Evolutionary conservation across 2,113 vertebrate species (phyloP), one percentile per base, ranked within the genome.

Genomic region (Mesoclemmys tuberculata): DNA sequence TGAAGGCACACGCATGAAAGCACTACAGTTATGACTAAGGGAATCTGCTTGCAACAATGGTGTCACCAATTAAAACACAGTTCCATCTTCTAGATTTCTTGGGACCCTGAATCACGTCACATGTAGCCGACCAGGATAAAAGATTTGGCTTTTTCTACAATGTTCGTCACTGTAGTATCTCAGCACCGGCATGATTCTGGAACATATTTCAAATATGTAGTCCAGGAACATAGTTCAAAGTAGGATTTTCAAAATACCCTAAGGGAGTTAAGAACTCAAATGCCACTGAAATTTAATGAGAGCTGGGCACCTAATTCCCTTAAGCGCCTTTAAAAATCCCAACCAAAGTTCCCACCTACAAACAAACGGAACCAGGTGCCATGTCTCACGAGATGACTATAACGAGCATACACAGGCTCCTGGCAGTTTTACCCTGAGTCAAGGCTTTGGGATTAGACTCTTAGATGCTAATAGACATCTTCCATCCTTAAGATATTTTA

Each of bases 401-500:
- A 83, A 83, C 41, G 24, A 58, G 82, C 55, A 80, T 27, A 64
- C 21, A 10, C n/a, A 80, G 3, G 38, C 14, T 31, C 8, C 14
- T 85, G 48, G 38, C 48, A 80, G 78, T 80, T 48, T 68, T 77
- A 77, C 11, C 24, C 41, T 77, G 74, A 35, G 80, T 68, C 13
- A 90, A 64, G 55, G 54, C 10, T 68, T 26, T 80, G 75, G 29
- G 38, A 55, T 26, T 55, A 55, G 55, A 68, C 68, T 46, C 29
- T 27, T 55, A 24, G 68, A 49, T 64, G 27, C 75, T 85, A 49
- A 77, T 54, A 29, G 51, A 77, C 90, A 91, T 93, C 75, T 92
- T 94, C 87, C 93, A 77, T 78, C 81, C 90, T 95, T 91, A 61
- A 90, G 80, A 84, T 52, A 87, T 80, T 85, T 95, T 93, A 90